Evolutionary conservation across 2,113 vertebrate species (phyloP), one percentile per base, ranked within the genome.

Genomic region (Osmerus mordax): DNA sequence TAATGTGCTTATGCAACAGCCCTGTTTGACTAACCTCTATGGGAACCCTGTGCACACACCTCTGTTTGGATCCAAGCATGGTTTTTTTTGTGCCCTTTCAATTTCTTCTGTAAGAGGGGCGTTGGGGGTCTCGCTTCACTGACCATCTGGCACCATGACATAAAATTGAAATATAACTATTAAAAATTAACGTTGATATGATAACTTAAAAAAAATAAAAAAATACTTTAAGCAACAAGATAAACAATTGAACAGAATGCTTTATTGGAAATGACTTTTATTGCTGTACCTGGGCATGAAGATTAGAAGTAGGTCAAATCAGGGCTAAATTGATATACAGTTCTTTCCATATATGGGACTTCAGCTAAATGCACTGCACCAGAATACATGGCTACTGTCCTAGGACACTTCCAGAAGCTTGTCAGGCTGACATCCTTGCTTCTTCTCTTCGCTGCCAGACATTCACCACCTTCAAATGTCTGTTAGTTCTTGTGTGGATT

Each of bases 1-100:
- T 83, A 78, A 86, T 80, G 78, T 65, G 64, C 52, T 91, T 83
- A 85, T 76, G 76, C 67, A 88, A 84, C 74, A 3, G 9, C 11
- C 66, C 70, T 85, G 82, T 83, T 86, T 89, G 84, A 76, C 47
- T 21, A 66, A 56, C 73, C 65, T 18, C 74, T 65, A 21, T 70
- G 36, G 65, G 25, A 59, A 66, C 76, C 73, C 23, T 84, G 80
- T 83, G 62, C 78, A 80, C 76, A 81, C 63, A 80, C 0, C 51
- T 67, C 67, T 9, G 41, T 75, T 67, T 56, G 67, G 60, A 68
- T 83, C 69, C 18, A 69, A 65, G 9, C 41, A 47, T 9, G 41
- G 5, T 41, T 41, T 28, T 36, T 70, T 71, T 58, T 21, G 36
- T 73, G 25, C 65, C 4, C 32, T 41, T 58, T 52, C 19, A 12